Base-by-base conservation (phyloP, 2,113 vertebrate genomes). In the Lota lota region DNA sequence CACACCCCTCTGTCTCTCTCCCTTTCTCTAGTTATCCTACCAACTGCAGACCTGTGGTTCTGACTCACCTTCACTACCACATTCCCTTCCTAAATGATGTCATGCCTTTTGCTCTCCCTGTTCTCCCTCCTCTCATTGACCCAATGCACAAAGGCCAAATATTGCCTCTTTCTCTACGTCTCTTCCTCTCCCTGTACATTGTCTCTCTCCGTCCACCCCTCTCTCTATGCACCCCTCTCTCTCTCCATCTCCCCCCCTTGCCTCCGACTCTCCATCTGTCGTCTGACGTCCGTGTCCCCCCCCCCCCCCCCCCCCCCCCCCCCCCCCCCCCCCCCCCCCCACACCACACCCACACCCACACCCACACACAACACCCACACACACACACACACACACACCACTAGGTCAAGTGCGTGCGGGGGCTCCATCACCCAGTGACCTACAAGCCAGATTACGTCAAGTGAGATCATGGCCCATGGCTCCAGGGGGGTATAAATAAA, bases 381-480 rank as follows among this genome's bases (percentile, higher is more conserved):
- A 70, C 22, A 64, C 61, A 61, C 56, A 61, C n/a, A 73, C 18
- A 58, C n/a, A n/a, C n/a, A n/a, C n/a, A n/a, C n/a, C 58, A 61
- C 56, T 22, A 85, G 81, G 83, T 91, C 88, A 91, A 89, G 84
- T 75, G 79, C 74, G 79, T 69, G 74, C 79, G 79, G 81, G 11
- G 36, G 6, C 36, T 40, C 36, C 36, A 72, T 80, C 78, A 79
- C 74, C 83, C 81, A 85, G 87, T 58, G 68, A 81, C 74, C 77
- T 68, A 58, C 66, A 11, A 40, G 75, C 79, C 33, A 57, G 84
- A 81, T 79, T 59, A 77, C 81, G 86, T 88, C 79, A 85, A 84
- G 77, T 63, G 59, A 74, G 79, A 83, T 81, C 78, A 83, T 70
- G 64, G 73, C 67, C 76, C 68, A 64, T n/a, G 62, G 36, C 36